Base-by-base conservation (phyloP, 2,797 vertebrate species). In the Takifugu ocellatus region DNA sequence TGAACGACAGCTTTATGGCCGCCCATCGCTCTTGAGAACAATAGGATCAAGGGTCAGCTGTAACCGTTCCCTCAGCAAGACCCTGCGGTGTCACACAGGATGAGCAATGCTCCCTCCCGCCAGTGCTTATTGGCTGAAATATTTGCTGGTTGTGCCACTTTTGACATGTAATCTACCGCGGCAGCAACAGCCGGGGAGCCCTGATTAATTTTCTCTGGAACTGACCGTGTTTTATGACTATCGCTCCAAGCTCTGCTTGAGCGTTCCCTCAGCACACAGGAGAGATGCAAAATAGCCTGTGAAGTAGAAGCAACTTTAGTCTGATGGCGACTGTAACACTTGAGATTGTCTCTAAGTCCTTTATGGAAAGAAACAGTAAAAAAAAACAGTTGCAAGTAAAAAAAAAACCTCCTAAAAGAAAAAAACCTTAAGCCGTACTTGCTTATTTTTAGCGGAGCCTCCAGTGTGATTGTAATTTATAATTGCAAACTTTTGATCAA, bases 131-230 rank as follows among this genome's bases (percentile, higher is more conserved):
- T 86, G 77, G 67, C 80, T 85, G 77, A 87, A 84, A 89, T 86
- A 88, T 88, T 70, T 83, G 81, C 79, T 85, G 64, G 6, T 76
- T 47, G 66, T 64, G 77, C 77, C 68, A 74, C 81, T 80, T 86
- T 82, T 86, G 83, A 89, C 85, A 84, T 83, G 82, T 88, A 85
- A 88, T 88, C 84, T 85, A 85, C 66, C 72, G 69, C 79, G 57
- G 75, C 78, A 61, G 74, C 58, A 25, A 75, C 78, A 61, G 74
- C 58, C 25, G 74, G 61, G 49, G 74, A 68, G 56, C 49, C 47
- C 3, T 79, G 63, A 87, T 86, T 75, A 81, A 85, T 88, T 75
- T 71, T 68, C 56, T 45, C 49, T 59, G 65, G 24, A 68, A 69
- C 74, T 17, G 44, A 75, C 49, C n/a, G n/a, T 78, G 75, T 76